Evolutionary conservation across 1,140 invertebrate genomes (phyloP).

Genomic region (Zaprionus capensis): DNA sequence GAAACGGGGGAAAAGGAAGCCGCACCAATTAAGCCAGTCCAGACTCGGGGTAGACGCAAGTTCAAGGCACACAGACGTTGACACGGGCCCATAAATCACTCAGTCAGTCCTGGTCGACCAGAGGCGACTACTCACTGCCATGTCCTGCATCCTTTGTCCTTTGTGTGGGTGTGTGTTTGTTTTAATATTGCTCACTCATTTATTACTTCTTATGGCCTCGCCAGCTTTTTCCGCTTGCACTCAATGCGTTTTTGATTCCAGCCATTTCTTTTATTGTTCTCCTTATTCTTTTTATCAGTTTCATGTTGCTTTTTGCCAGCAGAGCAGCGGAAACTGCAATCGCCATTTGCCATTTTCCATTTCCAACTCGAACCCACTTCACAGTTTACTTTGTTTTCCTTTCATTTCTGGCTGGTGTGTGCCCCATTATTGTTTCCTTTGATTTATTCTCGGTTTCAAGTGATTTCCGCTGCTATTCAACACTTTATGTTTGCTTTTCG

Average conservation of each 20-base stretch:
- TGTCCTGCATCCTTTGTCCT: constrained; percentile 24
- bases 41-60: constrained; percentile 62
- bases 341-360: constrained; percentile 65
- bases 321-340: constrained; percentile 52
- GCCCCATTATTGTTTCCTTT: constrained; percentile 76
- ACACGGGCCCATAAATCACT: constrained; percentile 70
- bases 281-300: constrained; percentile 46
- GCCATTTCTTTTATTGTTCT: constrained; percentile 49
- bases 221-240: constrained; percentile 5
- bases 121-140: constrained; percentile 4
- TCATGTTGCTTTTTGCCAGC: constrained; percentile 4
- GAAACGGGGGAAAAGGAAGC: constrained; percentile 28
- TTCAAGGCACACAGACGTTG: constrained; percentile 60
- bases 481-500: constrained; percentile 69
- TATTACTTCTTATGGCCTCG: constrained; percentile 29
- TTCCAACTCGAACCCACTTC: constrained; percentile 15
- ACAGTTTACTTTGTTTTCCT: constrained; percentile 43
- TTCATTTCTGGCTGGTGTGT: constrained; percentile 30
- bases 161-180: constrained; percentile 22
- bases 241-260: constrained; percentile 39
- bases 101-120: constrained; percentile 37
- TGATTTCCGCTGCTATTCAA: constrained; percentile 79
- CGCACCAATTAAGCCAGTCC: constrained; percentile 65
- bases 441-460: constrained; percentile 81
- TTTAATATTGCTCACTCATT: constrained; percentile 38